Percentiles rank a stretch among this genome's conserved stretches.
Conservation (phyloP, 92 coral and sea anemone species). For the Epizoanthus stellaris region DNA sequence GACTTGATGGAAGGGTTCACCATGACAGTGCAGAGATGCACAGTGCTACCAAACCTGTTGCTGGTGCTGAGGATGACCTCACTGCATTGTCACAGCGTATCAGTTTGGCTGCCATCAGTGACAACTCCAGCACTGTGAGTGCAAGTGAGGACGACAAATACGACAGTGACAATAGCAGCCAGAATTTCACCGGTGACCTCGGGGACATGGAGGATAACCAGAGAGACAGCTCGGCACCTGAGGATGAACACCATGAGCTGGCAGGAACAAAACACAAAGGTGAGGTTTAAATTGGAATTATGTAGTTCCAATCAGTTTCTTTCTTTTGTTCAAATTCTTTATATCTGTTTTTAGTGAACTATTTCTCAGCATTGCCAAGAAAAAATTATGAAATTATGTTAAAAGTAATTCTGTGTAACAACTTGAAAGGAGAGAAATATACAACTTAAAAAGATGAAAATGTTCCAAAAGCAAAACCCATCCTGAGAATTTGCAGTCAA, state of each 20-base stretch:
- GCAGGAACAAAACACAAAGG: conserved; percentile 26
- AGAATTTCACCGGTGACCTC: conserved; percentile 72
- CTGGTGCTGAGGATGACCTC: conserved; percentile 66
- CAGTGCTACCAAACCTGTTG: not conserved
- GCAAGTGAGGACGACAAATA: conserved; percentile 70
- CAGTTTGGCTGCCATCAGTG: conserved; percentile 71
- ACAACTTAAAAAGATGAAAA: too few species aligned
- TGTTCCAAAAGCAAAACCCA: too few species aligned
- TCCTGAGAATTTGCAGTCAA: too few species aligned
- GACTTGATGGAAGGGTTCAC: not conserved
- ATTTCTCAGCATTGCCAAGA: too few species aligned
- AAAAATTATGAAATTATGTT: too few species aligned
- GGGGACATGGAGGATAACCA: conserved; percentile 75
- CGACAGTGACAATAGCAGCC: conserved; percentile 91
- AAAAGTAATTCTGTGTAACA: too few species aligned
- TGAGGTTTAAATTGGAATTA: not conserved
- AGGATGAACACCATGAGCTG: conserved; percentile 60
- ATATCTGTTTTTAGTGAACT: too few species aligned
- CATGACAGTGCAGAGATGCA: not conserved
- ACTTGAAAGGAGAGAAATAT: too few species aligned
- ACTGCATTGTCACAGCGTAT: conserved; percentile 67
- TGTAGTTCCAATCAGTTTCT: too few species aligned
- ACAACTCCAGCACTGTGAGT: conserved; percentile 55
- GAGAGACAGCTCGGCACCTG: conserved; percentile 75
- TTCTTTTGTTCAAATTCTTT: too few species aligned